Conservation (phyloP, 1,140 invertebrate species). For the Nautilus pompilius region DNA sequence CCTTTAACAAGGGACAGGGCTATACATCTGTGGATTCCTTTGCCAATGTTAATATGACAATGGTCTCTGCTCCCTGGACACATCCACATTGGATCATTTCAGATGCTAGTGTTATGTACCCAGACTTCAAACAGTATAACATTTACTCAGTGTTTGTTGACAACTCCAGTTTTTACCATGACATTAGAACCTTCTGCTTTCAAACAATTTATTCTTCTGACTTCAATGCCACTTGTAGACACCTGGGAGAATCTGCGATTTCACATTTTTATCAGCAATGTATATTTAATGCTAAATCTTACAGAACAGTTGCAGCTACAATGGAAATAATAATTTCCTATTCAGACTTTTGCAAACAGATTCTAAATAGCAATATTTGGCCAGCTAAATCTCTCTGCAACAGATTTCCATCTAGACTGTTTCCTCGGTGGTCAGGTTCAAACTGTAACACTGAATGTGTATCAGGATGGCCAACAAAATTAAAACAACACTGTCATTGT, state of each 20-base stretch:
- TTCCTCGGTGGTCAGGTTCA: slow-evolving; percentile 21
- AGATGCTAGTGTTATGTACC: not conserved
- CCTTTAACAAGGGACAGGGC: slow-evolving; percentile 16
- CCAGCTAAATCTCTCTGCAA: slow-evolving; percentile 19
- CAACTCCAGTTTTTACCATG: not conserved
- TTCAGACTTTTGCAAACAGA: slow-evolving; percentile 12
- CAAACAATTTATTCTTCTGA: slow-evolving; percentile 3
- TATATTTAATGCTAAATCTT: slow-evolving; percentile 9
- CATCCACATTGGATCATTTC: slow-evolving; percentile 11
- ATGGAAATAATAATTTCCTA: slow-evolving; percentile 16
- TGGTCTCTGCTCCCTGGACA: slow-evolving; percentile 13
- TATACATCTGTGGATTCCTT: slow-evolving; percentile 10
- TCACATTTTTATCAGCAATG: slow-evolving; percentile 13
- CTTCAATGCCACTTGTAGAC: slow-evolving; percentile 12
- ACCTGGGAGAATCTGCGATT: slow-evolving; percentile 7
- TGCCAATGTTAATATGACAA: slow-evolving; percentile 9
- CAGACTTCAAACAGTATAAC: not conserved
- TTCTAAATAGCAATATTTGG: slow-evolving; percentile 3
- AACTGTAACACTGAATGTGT: slow-evolving; percentile 17
- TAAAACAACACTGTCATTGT: slow-evolving; percentile 12
- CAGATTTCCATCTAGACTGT: slow-evolving; percentile 13
- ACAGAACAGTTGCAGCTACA: not conserved
- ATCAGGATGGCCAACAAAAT: slow-evolving; percentile 12
- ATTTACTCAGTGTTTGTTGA: not conserved
- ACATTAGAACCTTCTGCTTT: slow-evolving; percentile 11